Evolutionary conservation across 35 echinoderm and acorn worm species (phyloP).

Genomic region (Lytechinus pictus): DNA sequence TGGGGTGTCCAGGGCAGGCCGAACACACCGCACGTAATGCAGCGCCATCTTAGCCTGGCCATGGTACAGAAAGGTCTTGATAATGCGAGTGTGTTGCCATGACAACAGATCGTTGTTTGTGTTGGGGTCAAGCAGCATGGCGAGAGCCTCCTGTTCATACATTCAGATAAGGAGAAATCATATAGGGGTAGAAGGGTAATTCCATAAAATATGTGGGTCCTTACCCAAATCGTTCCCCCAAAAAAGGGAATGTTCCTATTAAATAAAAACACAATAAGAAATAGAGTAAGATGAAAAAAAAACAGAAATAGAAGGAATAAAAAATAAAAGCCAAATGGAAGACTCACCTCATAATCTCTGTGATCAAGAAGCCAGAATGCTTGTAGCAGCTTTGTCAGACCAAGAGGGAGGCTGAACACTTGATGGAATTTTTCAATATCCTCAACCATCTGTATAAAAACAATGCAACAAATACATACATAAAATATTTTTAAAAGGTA

Average conservation of each 20-base stretch:
- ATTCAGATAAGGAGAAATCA: neutral
- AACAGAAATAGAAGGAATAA: too few relatives aligned
- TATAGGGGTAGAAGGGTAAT: neutral
- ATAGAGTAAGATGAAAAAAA: too few relatives aligned
- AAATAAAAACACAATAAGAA: too few relatives aligned
- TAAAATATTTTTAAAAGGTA: neutral
- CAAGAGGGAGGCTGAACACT: slow-evolving; percentile 79
- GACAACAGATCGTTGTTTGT: slow-evolving; percentile 72
- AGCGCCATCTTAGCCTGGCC: slow-evolving; percentile 86
- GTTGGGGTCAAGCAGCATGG: slow-evolving; percentile 90
- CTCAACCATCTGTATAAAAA: slow-evolving; percentile 68
- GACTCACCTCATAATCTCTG: slow-evolving; percentile 89
- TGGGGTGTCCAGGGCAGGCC: slow-evolving; percentile 68
- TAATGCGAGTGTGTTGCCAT: slow-evolving; percentile 94
- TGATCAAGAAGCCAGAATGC: slow-evolving; percentile 91
- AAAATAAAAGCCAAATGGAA: neutral
- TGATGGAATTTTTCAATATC: slow-evolving; percentile 77
- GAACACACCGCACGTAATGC: slow-evolving; percentile 83
- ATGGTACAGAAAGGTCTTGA: slow-evolving; percentile 93
- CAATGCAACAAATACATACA: neutral
- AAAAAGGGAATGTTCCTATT: too few relatives aligned
- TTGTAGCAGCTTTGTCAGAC: slow-evolving; percentile 79
- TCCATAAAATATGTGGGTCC: neutral
- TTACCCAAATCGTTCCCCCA: too few relatives aligned
- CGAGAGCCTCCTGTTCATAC: slow-evolving; percentile 78